phyloP scores from a whole-genome alignment of 2,888 invertebrate genomes.

The Pollenia amentaria region DNA sequence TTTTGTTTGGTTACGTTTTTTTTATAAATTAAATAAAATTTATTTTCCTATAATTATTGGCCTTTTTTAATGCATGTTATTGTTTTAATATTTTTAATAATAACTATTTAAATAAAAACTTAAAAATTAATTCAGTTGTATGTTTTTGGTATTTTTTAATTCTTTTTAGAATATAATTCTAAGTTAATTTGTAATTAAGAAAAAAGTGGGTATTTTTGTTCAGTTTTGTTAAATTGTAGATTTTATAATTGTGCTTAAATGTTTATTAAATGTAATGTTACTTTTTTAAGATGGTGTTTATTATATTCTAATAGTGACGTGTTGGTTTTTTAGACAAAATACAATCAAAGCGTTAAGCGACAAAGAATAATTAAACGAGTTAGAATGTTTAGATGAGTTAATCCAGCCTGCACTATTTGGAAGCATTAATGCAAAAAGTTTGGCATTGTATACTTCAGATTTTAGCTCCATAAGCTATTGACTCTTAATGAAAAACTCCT shows the following conservation, averaged over 20 bases:
- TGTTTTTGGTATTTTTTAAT: conserved; percentile 68
- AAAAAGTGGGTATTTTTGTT: conserved; percentile 38
- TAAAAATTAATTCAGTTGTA: conserved; percentile 70
- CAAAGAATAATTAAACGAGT: no score
- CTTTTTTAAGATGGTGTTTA: background rate
- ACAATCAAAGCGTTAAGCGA: conserved; percentile 18
- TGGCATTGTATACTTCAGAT: no score
- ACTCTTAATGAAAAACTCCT: no score
- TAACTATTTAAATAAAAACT: conserved; percentile 53
- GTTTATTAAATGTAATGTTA: conserved; percentile 21
- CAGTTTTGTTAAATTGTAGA: conserved; percentile 13
- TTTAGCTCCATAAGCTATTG: no score
- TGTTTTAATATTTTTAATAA: conserved; percentile 22
- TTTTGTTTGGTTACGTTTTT: conserved; percentile 23
- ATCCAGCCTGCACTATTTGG: no score
- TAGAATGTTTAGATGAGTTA: no score
- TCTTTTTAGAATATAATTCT: conserved; percentile 47
- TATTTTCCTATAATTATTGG: conserved; percentile 67
- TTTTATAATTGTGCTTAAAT: conserved; percentile 59
- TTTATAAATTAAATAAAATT: conserved; percentile 34
- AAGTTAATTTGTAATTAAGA: conserved; percentile 42
- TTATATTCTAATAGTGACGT: background rate
- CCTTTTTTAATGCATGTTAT: conserved; percentile 60
- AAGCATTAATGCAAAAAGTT: no score
- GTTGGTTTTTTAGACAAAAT: background rate